These are phyloP conservation scores for Cinclus cinclus DNA, from an alignment of 2,113 vertebrate genomes.

Conservation along the genomic window DNA sequence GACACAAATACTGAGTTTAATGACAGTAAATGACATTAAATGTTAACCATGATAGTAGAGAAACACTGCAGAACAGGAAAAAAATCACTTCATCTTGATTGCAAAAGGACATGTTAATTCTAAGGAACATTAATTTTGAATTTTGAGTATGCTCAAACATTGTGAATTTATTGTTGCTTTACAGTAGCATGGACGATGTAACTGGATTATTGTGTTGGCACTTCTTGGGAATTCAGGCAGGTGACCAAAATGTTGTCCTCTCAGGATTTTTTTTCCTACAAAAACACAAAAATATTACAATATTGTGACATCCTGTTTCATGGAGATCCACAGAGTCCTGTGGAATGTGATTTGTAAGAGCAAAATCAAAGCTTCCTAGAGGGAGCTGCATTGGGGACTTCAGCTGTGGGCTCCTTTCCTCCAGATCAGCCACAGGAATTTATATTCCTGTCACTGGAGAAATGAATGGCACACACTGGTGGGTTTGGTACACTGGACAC, in stretches of 20 bases:
- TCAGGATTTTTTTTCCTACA: neutral
- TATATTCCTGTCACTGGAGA: neutral
- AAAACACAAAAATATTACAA: neutral
- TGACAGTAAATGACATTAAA: slow-evolving; percentile 62
- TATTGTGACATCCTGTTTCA: neutral
- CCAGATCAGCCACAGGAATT: neutral
- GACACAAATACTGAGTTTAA: slow-evolving; percentile 47
- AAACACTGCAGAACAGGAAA: neutral
- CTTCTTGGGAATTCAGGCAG: neutral
- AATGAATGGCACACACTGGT: neutral
- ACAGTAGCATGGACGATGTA: neutral
- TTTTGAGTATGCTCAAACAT: slow-evolving; percentile 25
- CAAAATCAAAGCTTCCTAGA: neutral
- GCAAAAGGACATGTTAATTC: neutral
- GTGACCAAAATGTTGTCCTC: slow-evolving; percentile 22
- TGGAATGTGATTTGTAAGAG: neutral
- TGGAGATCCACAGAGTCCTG: neutral
- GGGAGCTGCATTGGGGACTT: neutral
- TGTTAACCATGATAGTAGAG: slow-evolving; percentile 33
- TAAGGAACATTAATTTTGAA: slow-evolving; percentile 31
- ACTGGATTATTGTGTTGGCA: slow-evolving; percentile 31
- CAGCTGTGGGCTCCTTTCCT: neutral
- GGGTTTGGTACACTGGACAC: neutral
- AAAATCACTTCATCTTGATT: neutral
- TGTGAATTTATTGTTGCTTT: slow-evolving; percentile 47